Conservation (phyloP, 2,113 vertebrate genomes). For the Rhea americana region DNA sequence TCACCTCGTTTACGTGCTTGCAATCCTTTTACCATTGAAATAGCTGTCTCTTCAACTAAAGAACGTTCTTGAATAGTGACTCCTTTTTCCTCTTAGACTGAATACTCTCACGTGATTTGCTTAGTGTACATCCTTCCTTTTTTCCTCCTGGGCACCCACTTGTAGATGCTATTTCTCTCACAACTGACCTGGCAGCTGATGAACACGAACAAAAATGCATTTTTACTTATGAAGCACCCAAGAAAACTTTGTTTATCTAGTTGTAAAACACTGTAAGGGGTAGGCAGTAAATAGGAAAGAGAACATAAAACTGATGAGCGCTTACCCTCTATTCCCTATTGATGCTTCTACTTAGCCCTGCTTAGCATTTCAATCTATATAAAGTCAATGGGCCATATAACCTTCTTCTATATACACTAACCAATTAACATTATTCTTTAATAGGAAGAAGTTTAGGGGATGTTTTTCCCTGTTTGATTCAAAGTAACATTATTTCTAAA, state of each 20-base stretch:
- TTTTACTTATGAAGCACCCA: constrained; percentile 49
- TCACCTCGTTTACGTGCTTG: background rate
- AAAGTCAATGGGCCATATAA: constrained; percentile 77
- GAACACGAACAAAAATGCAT: constrained; percentile 24
- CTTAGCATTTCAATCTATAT: constrained; percentile 79
- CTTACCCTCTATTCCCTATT: constrained; percentile 68
- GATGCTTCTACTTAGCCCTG: constrained; percentile 70
- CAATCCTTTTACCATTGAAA: background rate
- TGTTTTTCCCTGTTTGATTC: constrained; percentile 53
- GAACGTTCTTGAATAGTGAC: background rate
- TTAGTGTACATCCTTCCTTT: background rate
- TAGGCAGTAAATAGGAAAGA: constrained; percentile 73
- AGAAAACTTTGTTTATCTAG: constrained; percentile 40
- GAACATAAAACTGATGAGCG: constrained; percentile 71
- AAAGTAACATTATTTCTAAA: constrained; percentile 48
- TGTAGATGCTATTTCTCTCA: background rate
- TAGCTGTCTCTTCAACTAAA: background rate
- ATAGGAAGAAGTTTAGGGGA: constrained; percentile 69
- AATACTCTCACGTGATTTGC: background rate
- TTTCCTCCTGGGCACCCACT: background rate
- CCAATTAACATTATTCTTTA: constrained; percentile 75
- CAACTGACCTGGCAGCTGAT: background rate
- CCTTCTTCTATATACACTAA: constrained; percentile 66
- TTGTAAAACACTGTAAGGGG: constrained; percentile 70
- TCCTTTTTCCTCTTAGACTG: background rate